Percentiles rank a stretch among this genome's conserved stretches.
Conservation (phyloP, 1,140 invertebrate genomes). For the Papilio xuthus region DNA sequence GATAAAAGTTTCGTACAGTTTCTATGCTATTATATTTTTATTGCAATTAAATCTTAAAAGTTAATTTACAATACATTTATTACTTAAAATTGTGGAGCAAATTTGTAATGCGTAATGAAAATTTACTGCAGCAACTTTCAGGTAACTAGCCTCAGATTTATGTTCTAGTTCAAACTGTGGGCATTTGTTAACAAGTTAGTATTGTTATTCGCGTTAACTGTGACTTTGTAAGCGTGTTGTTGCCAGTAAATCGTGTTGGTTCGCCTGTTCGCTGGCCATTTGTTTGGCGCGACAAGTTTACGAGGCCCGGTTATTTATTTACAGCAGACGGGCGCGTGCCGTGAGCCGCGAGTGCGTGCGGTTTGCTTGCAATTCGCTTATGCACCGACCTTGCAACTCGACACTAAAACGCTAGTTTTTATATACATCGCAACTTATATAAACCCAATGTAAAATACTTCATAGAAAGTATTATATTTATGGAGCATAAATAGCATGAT, state of each 20-base stretch:
- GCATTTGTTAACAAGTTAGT: constrained; percentile 16
- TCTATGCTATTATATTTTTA: not conserved
- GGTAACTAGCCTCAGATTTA: constrained; percentile 7
- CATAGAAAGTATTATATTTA: not conserved
- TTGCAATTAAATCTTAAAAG: not conserved
- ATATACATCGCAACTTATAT: constrained; percentile 2
- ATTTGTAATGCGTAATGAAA: constrained; percentile 5
- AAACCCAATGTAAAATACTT: not conserved
- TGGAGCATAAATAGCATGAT: not conserved
- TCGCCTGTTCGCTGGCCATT: constrained; percentile 42
- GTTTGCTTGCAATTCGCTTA: constrained; percentile 55
- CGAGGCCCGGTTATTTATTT: constrained; percentile 66
- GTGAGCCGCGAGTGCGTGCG: constrained; percentile 46
- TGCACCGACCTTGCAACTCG: constrained; percentile 56
- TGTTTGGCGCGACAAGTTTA: constrained; percentile 61
- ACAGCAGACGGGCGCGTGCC: constrained; percentile 56
- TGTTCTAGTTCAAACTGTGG: not conserved
- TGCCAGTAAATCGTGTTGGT: constrained; percentile 19
- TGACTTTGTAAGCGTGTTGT: constrained; percentile 1
- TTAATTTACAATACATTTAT: not conserved
- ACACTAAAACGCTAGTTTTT: not conserved
- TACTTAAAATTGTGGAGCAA: not conserved
- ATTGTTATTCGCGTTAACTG: not conserved
- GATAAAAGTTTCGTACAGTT: not conserved
- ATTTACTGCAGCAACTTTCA: constrained; percentile 5